A percentile compares a stretch with the other conserved stretches of the same genome.
These are phyloP conservation scores for Patagioenas fasciata DNA, from an alignment of 2,113 vertebrate genomes.

Conservation along the genomic window DNA sequence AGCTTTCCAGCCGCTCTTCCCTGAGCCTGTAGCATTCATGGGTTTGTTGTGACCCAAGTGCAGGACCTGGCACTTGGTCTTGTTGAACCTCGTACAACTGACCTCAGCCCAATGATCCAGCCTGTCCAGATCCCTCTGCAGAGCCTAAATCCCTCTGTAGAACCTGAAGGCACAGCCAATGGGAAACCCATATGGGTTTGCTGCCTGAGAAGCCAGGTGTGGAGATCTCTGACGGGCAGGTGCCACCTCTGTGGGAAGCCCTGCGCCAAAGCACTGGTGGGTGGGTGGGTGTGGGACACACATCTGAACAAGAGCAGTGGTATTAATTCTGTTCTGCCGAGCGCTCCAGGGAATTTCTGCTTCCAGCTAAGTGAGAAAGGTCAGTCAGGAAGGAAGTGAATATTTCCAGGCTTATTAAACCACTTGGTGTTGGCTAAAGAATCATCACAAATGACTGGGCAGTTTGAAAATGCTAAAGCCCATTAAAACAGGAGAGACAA, in stretches of 20 bases:
- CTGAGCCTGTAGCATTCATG: no score
- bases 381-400: background rate
- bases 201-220: background rate
- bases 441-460: background rate
- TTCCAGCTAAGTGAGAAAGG: background rate
- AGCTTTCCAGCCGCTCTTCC: no score
- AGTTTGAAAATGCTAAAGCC: background rate
- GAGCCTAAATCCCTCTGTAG: no score
- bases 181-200: background rate
- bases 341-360: background rate
- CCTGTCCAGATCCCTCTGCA: no score
- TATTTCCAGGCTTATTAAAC: background rate
- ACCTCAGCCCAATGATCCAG: no score
- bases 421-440: background rate
- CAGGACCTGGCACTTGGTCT: no score
- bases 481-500: background rate
- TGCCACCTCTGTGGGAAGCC: background rate
- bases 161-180: background rate
- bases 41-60: no score
- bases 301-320: rapidly evolving
- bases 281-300: rapidly evolving
- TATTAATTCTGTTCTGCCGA: background rate
- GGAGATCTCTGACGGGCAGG: background rate
- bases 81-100: no score
- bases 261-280: background rate